Evolutionary conservation across 2,888 invertebrate species (phyloP).

Genomic region (Eilema sororculum): DNA sequence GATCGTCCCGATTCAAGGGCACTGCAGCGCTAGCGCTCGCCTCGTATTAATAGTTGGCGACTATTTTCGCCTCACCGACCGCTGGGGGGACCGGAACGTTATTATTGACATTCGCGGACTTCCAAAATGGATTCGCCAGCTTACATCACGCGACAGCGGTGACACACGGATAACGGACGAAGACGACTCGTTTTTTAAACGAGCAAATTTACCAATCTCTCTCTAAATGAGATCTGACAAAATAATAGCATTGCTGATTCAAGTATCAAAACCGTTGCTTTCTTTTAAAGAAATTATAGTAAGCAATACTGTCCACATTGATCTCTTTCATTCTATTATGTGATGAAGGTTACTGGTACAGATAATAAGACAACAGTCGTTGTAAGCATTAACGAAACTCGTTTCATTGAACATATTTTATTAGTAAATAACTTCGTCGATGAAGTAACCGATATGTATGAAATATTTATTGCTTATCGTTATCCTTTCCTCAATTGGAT

Average conservation of each 20-base stretch:
- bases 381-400: not conserved
- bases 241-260: not conserved
- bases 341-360: not conserved
- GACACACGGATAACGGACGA: slow-evolving; percentile 41
- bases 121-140: slow-evolving; percentile 68
- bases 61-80: slow-evolving; percentile 83
- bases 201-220: not conserved
- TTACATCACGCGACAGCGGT: slow-evolving; percentile 63
- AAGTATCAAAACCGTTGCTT: not conserved
- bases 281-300: not conserved
- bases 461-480: slow-evolving; percentile 31
- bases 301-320: not conserved
- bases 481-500: slow-evolving; percentile 48
- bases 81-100: slow-evolving; percentile 81
- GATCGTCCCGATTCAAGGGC: slow-evolving; percentile 86
- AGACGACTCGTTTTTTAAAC: slow-evolving; percentile 9
- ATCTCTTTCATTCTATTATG: not conserved
- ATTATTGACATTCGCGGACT: slow-evolving; percentile 85
- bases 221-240: not conserved
- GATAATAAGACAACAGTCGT: slow-evolving; percentile 1
- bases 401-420: slow-evolving; percentile 11
- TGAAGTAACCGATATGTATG: slow-evolving; percentile 7
- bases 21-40: slow-evolving; percentile 83
- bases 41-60: slow-evolving; percentile 84
- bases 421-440: slow-evolving; percentile 10